Conservation (phyloP, 2,797 vertebrate genomes). For the Atherinosoma microstoma region DNA sequence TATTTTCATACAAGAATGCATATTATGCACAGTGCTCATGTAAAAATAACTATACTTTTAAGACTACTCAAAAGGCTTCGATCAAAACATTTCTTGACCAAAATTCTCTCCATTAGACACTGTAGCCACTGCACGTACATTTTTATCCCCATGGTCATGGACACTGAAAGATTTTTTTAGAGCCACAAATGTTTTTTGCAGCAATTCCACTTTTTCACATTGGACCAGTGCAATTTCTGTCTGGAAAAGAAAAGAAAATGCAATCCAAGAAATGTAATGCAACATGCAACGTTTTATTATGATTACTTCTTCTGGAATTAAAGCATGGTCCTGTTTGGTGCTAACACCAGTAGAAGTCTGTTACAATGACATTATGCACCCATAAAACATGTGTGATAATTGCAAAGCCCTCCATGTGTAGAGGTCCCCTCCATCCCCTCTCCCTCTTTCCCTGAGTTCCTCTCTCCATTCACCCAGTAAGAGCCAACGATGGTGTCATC, state of each 20-base stretch:
- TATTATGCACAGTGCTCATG: background rate
- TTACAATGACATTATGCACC: constrained; percentile 33
- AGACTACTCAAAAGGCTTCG: background rate
- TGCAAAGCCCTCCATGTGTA: constrained; percentile 66
- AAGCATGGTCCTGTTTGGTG: constrained; percentile 24
- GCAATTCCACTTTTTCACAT: too few relatives aligned
- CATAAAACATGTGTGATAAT: constrained; percentile 66
- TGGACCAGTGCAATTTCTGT: too few relatives aligned
- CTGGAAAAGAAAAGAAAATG: background rate
- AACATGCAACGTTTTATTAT: background rate
- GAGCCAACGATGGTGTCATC: constrained; percentile 70
- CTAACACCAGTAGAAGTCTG: constrained; percentile 27
- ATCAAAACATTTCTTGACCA: background rate
- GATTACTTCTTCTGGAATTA: constrained; percentile 6
- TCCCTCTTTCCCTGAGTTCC: constrained; percentile 16
- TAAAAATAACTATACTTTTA: background rate
- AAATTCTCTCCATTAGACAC: background rate
- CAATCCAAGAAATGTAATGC: background rate
- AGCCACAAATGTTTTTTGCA: too few relatives aligned
- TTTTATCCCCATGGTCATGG: background rate
- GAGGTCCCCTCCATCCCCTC: constrained; percentile 47
- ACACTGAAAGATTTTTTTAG: background rate
- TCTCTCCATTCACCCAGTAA: constrained; percentile 57
- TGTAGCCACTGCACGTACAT: background rate
- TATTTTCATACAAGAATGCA: background rate